Percentiles rank a stretch among this genome's conserved stretches.
Evolutionary conservation across 2,888 invertebrate genomes (phyloP).

Genomic region (Spilosoma lubricipeda): DNA sequence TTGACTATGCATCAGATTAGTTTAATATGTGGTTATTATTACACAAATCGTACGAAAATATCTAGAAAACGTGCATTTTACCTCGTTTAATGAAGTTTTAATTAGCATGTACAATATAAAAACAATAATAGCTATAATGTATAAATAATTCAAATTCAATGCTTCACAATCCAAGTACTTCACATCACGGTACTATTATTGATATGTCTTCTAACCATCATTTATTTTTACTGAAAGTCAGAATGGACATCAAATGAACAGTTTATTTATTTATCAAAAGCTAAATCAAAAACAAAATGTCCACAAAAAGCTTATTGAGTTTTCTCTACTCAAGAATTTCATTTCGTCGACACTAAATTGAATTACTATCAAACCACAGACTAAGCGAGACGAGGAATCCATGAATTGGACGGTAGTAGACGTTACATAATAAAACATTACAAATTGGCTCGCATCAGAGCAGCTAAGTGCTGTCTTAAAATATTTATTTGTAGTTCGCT

Average conservation of each 20-base stretch:
- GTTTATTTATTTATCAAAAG: not conserved
- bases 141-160: not conserved
- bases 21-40: not conserved
- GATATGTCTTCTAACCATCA: not conserved
- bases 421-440: constrained; percentile 47
- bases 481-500: constrained; percentile 65
- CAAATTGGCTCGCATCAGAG: constrained; percentile 53
- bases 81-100: not conserved
- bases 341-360: constrained; percentile 24
- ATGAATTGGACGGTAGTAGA: constrained; percentile 39
- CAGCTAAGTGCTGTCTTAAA: constrained; percentile 58
- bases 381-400: constrained; percentile 34
- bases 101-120: not conserved
- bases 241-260: not conserved
- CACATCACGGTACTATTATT: not conserved
- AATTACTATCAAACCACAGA: constrained; percentile 25
- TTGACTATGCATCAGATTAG: not conserved
- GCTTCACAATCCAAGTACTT: not conserved
- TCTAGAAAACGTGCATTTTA: not conserved
- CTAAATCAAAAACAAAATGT: not conserved
- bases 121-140: too few species aligned
- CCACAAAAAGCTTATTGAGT: constrained; percentile 3
- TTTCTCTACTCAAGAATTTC: constrained; percentile 6
- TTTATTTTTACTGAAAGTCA: not conserved
- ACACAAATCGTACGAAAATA: not conserved